Base-by-base conservation (phyloP, 1,140 invertebrate genomes). In the Drosophila pseudoananassae region DNA sequence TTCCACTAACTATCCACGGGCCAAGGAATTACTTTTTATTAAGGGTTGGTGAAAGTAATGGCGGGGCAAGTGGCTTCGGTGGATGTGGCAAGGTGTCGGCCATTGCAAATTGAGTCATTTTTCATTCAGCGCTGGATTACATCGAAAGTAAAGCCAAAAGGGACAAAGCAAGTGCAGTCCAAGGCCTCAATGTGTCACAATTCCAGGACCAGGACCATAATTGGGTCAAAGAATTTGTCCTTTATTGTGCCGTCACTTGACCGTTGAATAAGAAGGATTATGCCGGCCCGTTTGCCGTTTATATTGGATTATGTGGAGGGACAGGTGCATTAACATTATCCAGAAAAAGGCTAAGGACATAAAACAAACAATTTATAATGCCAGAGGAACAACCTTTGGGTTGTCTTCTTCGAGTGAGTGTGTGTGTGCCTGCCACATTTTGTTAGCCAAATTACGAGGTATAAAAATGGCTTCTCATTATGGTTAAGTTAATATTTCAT, bases 401-500 rank as follows among this genome's bases (percentile, higher is more conserved):
- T 25, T 58, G 59, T 46, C 60, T 27, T 20, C 17, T 6, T 31
- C 20, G 20, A 20, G 20, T 20, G 20, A 20, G 15, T 9, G 23
- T 65, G 54, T 56, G 36, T 25, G 66, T 56, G 40, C 61, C 63
- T 55, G 38, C 53, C 49, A 64, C 52, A 80, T 78, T 68, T 78
- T 60, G 70, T 76, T 87, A 61, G 70, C 33, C 75, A 88, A 87
- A 87, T 78, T 87, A 55, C 66, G 56, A 82, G 75, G 50, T 61
- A 81, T 87, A 85, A 81, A 82, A 87, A 87, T 87, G 69, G 83
- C 70, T 75, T 87, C 78, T 87, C 83, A 87, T 87, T 87, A 87
- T 82, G 83, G 78, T 57, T 70, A 79, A 78, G 79, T 87, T 82
- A 87, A 87, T 87, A 87, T 87, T 87, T 87, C 83, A 87, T 88